Evolutionary conservation across 2,797 vertebrate species (phyloP).

Genomic region (Enteromius trimaculatus): DNA sequence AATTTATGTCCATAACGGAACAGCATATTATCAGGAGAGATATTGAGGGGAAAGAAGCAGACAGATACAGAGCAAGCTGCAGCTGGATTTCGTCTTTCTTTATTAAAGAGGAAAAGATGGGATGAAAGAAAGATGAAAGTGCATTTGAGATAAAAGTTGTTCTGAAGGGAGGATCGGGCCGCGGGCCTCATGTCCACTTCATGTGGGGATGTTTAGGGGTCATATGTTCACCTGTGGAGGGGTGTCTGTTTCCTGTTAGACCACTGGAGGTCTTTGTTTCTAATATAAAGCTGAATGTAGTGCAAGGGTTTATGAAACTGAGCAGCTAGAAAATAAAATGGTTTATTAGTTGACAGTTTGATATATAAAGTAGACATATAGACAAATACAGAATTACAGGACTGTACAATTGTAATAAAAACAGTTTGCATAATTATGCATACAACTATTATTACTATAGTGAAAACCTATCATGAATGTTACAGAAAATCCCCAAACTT

Average conservation of each 20-base stretch:
- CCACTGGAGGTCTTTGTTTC: conserved; percentile 21
- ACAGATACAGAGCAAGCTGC: conserved; percentile 1
- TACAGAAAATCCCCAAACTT: neutral
- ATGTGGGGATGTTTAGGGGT: conserved; percentile 44
- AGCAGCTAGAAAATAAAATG: neutral
- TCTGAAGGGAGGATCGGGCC: conserved; percentile 14
- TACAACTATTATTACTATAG: neutral
- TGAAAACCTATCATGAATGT: neutral
- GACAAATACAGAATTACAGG: too few relatives aligned
- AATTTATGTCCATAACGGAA: neutral
- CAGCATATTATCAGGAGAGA: neutral
- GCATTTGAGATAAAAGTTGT: conserved; percentile 1
- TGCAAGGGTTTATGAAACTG: neutral
- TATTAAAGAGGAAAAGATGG: conserved; percentile 23
- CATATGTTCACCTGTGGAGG: conserved; percentile 37
- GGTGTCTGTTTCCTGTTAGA: conserved; percentile 25
- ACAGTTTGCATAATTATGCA: neutral
- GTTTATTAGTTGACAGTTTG: neutral
- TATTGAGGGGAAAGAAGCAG: neutral
- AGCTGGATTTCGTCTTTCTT: conserved; percentile 16
- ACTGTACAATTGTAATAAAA: too few relatives aligned
- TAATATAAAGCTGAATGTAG: neutral
- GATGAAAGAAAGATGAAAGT: conserved; percentile 31
- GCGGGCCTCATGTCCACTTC: neutral
- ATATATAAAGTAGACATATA: neutral